These are phyloP conservation scores for Bubo scandiacus DNA, from an alignment of 2,113 vertebrate genomes.

Conservation along the genomic window DNA sequence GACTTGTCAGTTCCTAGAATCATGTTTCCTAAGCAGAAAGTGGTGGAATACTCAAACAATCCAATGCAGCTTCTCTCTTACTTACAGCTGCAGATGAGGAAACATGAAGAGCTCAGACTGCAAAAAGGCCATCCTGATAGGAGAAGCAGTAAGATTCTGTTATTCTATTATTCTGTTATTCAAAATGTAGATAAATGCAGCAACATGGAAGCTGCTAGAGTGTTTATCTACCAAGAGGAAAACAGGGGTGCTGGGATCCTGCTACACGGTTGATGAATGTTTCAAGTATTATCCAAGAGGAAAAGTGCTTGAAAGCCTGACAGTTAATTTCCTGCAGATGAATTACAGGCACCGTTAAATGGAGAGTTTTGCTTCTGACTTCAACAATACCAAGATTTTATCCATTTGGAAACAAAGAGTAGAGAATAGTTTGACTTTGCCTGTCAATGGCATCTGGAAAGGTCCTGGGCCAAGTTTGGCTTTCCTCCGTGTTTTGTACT, in stretches of 20 bases:
- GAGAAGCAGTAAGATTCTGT: not conserved
- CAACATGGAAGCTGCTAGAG: not conserved
- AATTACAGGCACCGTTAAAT: constrained; percentile 16
- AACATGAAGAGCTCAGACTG: not conserved
- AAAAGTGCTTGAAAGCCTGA: constrained; percentile 23
- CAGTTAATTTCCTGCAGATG: constrained; percentile 38
- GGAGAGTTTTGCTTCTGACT: constrained; percentile 5
- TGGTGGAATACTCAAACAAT: not conserved
- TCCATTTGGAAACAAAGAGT: not conserved
- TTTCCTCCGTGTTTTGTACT: not conserved
- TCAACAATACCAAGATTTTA: not conserved
- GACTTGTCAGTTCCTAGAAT: constrained; percentile 46
- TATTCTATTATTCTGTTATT: not conserved
- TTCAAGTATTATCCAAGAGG: constrained; percentile 33
- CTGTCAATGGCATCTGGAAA: not conserved
- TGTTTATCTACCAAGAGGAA: not conserved
- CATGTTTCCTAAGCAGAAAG: constrained; percentile 41
- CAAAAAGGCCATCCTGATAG: not conserved
- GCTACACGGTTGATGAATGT: not conserved
- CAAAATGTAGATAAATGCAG: not conserved
- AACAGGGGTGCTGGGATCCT: not conserved
- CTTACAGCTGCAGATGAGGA: constrained; percentile 10
- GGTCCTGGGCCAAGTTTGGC: not conserved
- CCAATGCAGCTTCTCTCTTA: constrained; percentile 14
- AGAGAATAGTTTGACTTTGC: not conserved